phyloP scores from a whole-genome alignment of 23 tunicate genomes.

The Trididemnum clinides region DNA sequence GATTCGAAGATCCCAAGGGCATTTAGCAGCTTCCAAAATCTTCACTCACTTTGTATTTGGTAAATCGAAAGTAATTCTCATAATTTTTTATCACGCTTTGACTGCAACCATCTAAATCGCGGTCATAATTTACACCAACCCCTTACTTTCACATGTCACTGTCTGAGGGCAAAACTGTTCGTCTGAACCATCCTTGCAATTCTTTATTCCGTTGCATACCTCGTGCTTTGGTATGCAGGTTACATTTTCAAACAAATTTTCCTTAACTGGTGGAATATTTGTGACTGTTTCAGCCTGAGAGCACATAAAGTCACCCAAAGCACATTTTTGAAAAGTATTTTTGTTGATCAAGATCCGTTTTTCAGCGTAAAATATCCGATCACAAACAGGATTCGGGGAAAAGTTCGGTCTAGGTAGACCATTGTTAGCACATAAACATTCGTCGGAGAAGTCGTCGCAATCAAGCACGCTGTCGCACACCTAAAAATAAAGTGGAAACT shows the following conservation, averaged over 20 bases:
- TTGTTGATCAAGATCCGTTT: not conserved
- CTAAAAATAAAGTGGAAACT: conserved; percentile 38
- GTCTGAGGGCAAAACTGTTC: conserved; percentile 68
- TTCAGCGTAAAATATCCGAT: conserved; percentile 7
- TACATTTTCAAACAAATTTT: not conserved
- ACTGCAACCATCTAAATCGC: no score
- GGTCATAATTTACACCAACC: no score
- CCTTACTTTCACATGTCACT: conserved; percentile 56
- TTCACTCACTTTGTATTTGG: no score
- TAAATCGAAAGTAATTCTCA: no score
- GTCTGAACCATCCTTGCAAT: conserved; percentile 81
- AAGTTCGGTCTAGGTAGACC: not conserved
- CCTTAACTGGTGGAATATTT: not conserved
- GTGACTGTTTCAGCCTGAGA: not conserved
- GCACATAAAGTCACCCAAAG: conserved; percentile 6
- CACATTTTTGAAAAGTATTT: not conserved
- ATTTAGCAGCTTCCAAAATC: no score
- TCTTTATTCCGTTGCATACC: conserved; percentile 59
- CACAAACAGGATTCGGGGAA: conserved; percentile 62
- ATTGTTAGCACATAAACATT: conserved; percentile 54
- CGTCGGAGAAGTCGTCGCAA: conserved; percentile 86
- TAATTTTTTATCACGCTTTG: no score
- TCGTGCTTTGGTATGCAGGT: not conserved
- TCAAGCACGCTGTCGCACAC: conserved; percentile 86
- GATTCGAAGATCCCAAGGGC: no score